Evolutionary conservation across 2,113 vertebrate genomes (phyloP).

Genomic region (Cyprinodon tularosa): DNA sequence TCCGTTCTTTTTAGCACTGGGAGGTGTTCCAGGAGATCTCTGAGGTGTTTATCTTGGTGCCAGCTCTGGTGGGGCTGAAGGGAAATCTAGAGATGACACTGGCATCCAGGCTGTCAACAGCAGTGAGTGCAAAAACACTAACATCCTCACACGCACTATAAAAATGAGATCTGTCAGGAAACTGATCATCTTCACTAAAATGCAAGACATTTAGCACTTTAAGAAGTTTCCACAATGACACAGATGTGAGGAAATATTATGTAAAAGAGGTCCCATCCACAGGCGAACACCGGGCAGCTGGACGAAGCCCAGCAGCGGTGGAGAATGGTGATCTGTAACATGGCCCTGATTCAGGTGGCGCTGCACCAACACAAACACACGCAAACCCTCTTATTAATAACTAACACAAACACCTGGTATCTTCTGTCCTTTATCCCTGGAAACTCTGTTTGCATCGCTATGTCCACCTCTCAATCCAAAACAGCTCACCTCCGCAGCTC

Average conservation of each 20-base stretch:
- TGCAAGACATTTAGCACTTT: not conserved
- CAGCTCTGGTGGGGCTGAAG: slow-evolving; percentile 90
- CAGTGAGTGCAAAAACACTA: slow-evolving; percentile 74
- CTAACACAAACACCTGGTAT: not conserved
- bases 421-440: no score
- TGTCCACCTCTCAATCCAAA: no score
- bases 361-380: slow-evolving; percentile 3
- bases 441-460: no score
- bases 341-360: slow-evolving; percentile 89
- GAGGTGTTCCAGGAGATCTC: slow-evolving; percentile 85
- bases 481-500: no score
- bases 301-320: slow-evolving; percentile 83
- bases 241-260: not conserved
- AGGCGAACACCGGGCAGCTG: slow-evolving; percentile 91
- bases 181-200: not conserved
- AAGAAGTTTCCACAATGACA: slow-evolving; percentile 4
- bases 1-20: slow-evolving; percentile 84
- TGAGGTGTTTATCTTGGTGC: slow-evolving; percentile 87
- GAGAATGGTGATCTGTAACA: slow-evolving; percentile 86
- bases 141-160: not conserved
- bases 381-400: slow-evolving; percentile 10
- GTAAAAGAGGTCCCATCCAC: slow-evolving; percentile 3
- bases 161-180: not conserved
- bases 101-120: slow-evolving; percentile 90
- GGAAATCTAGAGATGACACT: slow-evolving; percentile 95